Conservation (phyloP, 2,888 invertebrate genomes). For the Fissipunctia ypsillon region DNA sequence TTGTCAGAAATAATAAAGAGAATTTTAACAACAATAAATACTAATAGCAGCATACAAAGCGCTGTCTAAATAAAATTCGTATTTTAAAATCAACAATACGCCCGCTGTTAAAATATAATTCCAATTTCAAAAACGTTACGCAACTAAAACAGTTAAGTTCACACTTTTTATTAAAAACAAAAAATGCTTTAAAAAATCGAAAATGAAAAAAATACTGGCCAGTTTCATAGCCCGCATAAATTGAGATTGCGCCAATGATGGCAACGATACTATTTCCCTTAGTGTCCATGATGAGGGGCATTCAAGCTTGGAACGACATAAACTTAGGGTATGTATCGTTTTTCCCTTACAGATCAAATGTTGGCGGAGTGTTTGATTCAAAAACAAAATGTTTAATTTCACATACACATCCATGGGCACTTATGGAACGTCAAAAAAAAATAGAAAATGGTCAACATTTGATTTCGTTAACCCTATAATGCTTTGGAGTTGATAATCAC, state of each 20-base stretch:
- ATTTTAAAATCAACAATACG: conserved; percentile 2
- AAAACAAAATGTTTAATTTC: background rate
- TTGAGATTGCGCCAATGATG: conserved; percentile 38
- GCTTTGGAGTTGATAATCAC: background rate
- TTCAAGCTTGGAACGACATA: background rate
- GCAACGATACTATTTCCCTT: conserved; percentile 21
- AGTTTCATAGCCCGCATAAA: conserved; percentile 25
- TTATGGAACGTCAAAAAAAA: background rate
- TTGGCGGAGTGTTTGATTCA: background rate
- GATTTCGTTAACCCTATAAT: background rate
- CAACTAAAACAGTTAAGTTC: conserved; percentile 5
- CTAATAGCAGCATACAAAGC: background rate
- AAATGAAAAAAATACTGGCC: conserved; percentile 15
- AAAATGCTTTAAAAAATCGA: background rate
- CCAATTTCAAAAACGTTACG: background rate
- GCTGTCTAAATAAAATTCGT: background rate
- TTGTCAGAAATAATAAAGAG: background rate
- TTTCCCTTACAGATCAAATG: background rate
- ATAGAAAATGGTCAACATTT: background rate
- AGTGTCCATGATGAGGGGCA: background rate
- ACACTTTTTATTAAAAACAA: conserved; percentile 1
- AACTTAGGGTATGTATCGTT: background rate
- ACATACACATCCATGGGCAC: background rate
- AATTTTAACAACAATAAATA: background rate
- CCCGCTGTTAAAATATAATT: background rate